Evolutionary conservation across 2,888 invertebrate genomes (phyloP), one percentile per base, ranked within the genome.

Genomic region (Andrena flavipes): DNA sequence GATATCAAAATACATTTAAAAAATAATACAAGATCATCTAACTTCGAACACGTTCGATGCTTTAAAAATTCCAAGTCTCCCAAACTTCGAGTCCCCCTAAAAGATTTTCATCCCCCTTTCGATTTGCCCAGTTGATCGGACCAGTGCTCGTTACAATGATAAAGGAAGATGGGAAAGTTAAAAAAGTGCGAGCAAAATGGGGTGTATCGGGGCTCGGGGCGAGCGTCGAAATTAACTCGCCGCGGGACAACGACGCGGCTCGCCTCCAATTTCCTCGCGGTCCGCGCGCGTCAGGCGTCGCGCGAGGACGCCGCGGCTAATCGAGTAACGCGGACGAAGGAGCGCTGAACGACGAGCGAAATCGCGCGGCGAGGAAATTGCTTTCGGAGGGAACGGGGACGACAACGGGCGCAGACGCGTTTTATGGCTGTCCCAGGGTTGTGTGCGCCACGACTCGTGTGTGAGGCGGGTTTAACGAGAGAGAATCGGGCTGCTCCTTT

Each of bases 401-500:
- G 62, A 62, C 54, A 63, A n/a, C 54, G 63, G 35, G 30, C 42
- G 60, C 30, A 23, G 30, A 23, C 33, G 56, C 56, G 23, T 56
- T 56, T 56, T 56, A 56, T 56, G 56, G 20, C 42, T 13, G 56
- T 26, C 4, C 56, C 23, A 26, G 26, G 56, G 26, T 56, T 23
- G 56, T 56, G 30, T 30, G 23, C 23, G 56, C 4, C 13, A 26
- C 10, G 26, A 56, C n/a, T 60, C 33, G 60, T 33, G 74, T 75
- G 79, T 54, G 69, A 64, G 62, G 13, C 20, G 2, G 30, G 68
- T 75, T 75, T 74, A 79, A 70, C 70, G 59, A 70, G 65, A 48
- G 69, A 69, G 65, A 20, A 64, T 73, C 33, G 33, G 67, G 20
- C n/a, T 30, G 13, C 30, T 62, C 48, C 29, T 33, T 68, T 81